Base-by-base conservation (phyloP, 2,888 invertebrate species). In the Zhengitettix transpicula region DNA sequence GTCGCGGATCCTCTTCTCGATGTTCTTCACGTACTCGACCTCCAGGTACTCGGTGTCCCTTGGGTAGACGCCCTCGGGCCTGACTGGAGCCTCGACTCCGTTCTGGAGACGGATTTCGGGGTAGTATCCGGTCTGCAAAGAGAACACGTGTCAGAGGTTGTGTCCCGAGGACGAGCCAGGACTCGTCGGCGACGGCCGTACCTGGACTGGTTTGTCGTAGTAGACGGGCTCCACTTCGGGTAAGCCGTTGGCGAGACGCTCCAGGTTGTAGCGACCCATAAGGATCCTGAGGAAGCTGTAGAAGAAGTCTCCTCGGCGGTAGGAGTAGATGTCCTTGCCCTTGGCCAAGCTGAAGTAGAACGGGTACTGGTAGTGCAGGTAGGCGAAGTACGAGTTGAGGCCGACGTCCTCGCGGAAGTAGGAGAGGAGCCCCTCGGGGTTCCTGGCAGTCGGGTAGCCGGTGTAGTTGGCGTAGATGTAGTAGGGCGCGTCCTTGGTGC, bases 391-490 rank as follows among this genome's bases (percentile, higher is more conserved):
- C 0, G 78, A 68, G 71, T 84, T 85, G 67, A 83, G 73, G 61
- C 82, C 84, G 65, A 85, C 74, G 67, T 86, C 86, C 68, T 86
- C 84, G 44, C 81, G 82, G 72, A 84, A 83, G 72, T 86, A 86
- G 51, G 80, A 75, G 60, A 86, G 16, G 41, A 40, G 12, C 42
- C 55, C 52, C 40, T 63, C 63, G 11, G 60, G 61, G 47, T 58
- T 66, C 55, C 14, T 41, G 15, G 41, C 51, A 53, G 53, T 41
- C 7, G 57, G 60, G 44, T 60, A 59, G 64, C 47, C 47, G 47
- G 14, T 47, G 47, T 47, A 47, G 47, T 47, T 47, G 47, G 47
- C 47, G 47, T 14, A 47, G 47, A 47, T 47, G 47, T 47, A 47
- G 47, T 47, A 47, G 14, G 47, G 47, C 14, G 47, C 47, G 47